These are phyloP conservation scores for Passer montanus DNA, from an alignment of 2,113 vertebrate genomes.

Conservation along the genomic window DNA sequence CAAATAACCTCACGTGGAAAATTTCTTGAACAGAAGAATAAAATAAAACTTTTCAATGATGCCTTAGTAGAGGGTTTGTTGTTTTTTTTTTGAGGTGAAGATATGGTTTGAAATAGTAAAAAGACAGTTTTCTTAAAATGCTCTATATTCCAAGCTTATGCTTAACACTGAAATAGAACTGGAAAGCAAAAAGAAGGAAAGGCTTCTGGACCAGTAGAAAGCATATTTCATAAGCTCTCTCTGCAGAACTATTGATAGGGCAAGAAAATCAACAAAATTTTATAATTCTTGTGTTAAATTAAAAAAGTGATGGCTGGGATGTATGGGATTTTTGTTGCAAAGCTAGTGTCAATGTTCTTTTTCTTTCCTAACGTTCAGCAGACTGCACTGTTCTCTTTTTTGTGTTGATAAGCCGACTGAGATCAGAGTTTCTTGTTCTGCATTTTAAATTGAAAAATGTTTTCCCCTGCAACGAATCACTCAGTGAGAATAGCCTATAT, in stretches of 20 bases:
- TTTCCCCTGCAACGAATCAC: not conserved
- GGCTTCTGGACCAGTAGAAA: not conserved
- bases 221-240: not conserved
- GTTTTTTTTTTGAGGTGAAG: not conserved
- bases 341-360: not conserved
- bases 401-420: not conserved
- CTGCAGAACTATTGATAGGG: not conserved
- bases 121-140: not conserved
- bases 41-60: not conserved
- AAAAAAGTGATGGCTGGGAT: not conserved
- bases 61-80: not conserved
- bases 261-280: not conserved
- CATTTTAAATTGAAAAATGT: not conserved
- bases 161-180: not conserved
- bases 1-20: not conserved
- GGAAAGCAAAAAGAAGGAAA: not conserved
- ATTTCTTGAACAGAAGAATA: not conserved
- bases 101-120: not conserved
- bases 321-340: not conserved
- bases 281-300: not conserved
- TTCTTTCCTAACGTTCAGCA: not conserved
- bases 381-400: not conserved
- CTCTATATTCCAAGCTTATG: not conserved
- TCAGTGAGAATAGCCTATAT: not conserved
- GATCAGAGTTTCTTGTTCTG: not conserved